A percentile compares a stretch with the other conserved stretches of the same genome.
phyloP scores from a whole-genome alignment of 2,113 vertebrate genomes.

The Sebastes fasciatus region DNA sequence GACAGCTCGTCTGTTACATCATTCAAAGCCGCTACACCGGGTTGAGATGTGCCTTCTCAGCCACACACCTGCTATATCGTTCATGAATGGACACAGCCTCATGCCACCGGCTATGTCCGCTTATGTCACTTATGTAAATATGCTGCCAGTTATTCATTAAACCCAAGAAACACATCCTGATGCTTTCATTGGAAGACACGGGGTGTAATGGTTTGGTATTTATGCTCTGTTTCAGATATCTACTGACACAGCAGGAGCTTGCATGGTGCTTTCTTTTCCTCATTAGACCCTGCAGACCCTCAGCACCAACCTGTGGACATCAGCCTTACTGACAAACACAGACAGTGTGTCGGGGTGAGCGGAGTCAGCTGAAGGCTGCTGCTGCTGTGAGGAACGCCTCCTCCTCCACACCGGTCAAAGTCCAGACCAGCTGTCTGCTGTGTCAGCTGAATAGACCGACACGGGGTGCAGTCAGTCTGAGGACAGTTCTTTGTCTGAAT shows the following conservation, averaged over 20 bases:
- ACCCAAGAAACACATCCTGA: background rate
- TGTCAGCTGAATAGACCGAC: background rate
- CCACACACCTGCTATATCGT: no score
- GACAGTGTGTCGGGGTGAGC: background rate
- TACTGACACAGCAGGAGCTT: background rate
- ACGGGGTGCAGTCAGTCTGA: background rate
- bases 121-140: background rate
- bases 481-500: background rate
- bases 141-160: background rate
- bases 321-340: background rate
- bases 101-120: no score
- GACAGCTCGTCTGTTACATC: no score
- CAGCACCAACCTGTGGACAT: background rate
- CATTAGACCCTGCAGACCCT: background rate
- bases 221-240: background rate
- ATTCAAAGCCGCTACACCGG: no score
- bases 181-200: background rate
- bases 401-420: slow-evolving; percentile 4
- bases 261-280: background rate
- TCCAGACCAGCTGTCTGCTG: background rate
- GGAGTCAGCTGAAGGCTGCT: background rate
- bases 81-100: no score
- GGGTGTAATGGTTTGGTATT: background rate
- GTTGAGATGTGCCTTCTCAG: no score
- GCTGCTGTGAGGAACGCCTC: slow-evolving; percentile 3